These are phyloP conservation scores for Asteroscopus sphinx DNA, from an alignment of 2,888 invertebrate genomes.

Conservation along the genomic window DNA sequence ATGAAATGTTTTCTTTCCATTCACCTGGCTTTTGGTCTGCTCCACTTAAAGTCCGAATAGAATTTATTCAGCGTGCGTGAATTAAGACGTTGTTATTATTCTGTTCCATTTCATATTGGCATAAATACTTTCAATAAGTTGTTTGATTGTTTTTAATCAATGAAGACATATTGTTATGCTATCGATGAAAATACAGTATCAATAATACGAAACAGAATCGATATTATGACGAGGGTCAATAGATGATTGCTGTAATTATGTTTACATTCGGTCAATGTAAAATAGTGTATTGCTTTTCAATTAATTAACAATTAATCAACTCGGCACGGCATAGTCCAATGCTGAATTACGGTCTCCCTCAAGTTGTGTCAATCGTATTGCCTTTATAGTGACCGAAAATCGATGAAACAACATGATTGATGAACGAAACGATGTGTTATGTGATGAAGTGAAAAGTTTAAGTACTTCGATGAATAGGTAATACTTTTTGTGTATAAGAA, in stretches of 20 bases:
- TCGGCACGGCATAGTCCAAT: too few relatives aligned
- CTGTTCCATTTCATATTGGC: constrained; percentile 17
- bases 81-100: neutral
- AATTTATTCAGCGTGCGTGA: constrained; percentile 2
- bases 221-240: constrained; percentile 7
- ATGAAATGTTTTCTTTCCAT: constrained; percentile 7
- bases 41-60: neutral
- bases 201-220: constrained; percentile 1
- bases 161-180: constrained; percentile 22
- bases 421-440: too few relatives aligned
- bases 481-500: too few relatives aligned
- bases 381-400: too few relatives aligned
- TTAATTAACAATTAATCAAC: neutral
- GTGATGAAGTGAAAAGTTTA: too few relatives aligned
- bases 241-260: neutral
- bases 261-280: constrained; percentile 6
- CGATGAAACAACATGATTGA: too few relatives aligned
- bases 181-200: constrained; percentile 23
- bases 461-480: too few relatives aligned
- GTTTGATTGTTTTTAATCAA: constrained; percentile 48
- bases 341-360: too few relatives aligned
- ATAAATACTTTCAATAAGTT: constrained; percentile 37
- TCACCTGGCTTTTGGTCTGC: constrained; percentile 1
- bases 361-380: too few relatives aligned
- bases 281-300: neutral